Evolutionary conservation across 2,888 invertebrate species (phyloP), one percentile per base, ranked within the genome.

Genomic region (Heliconius ismenius): DNA sequence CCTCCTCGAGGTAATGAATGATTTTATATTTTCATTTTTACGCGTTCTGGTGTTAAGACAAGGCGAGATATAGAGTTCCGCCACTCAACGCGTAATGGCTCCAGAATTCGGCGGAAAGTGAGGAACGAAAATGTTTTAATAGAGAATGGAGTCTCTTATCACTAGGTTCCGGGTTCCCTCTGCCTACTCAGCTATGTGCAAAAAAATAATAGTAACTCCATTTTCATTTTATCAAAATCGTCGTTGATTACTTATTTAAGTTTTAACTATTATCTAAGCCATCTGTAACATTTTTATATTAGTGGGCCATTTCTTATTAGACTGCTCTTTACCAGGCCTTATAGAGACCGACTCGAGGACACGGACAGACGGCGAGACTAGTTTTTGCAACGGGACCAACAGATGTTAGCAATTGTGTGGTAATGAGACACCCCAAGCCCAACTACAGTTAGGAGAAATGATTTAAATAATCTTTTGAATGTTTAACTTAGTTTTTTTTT

Each of bases 351-450:
- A 63, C 43, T 26, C 15, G 62, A 21, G 36, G 39, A 64, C 63
- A 39, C 28, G 60, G 26, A 58, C 26, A 75, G 63, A 65, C 64
- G 64, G 36, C 70, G 64, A 36, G 76, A 72, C 76, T 28, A 64
- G 76, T 76, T 76, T 72, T 73, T 76, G 62, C 58, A 65, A 58
- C 36, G 73, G 62, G 60, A 32, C 70, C 24, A 68, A 43, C 76
- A 76, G 70, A 75, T 78, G 75, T 75, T 24, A 58, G 11, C 78
- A 80, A 85, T 85, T 84, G 85, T 85, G 82, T 85, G 84, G 80
- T 78, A 84, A 85, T 85, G 32, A 13, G 36, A 63, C 68, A 76
- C 75, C 67, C 18, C 21, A 75, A 76, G 75, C 70, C 7, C 15
- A 75, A 65, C 63, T 32, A 21, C 36, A 13, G n/a, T 62, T 62